Conservation (phyloP, 2,888 invertebrate genomes). For the Zhengitettix transpicula region DNA sequence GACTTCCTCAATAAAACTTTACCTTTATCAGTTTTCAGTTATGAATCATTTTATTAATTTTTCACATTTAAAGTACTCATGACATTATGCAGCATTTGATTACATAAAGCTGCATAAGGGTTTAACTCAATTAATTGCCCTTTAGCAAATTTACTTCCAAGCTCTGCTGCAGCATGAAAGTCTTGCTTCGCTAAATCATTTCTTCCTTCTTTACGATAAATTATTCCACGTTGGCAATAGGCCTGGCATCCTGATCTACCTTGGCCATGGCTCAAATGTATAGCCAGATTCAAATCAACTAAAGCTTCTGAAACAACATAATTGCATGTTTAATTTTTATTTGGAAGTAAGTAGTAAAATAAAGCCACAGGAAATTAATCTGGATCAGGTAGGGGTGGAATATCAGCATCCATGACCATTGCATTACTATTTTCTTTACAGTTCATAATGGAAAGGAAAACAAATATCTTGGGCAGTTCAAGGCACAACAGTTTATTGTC, state of each 20-base stretch:
- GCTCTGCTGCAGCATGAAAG: constrained; percentile 58
- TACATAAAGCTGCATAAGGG: constrained; percentile 90
- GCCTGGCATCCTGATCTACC: constrained; percentile 57
- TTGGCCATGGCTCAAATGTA: constrained; percentile 43
- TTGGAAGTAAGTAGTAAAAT: too few species aligned
- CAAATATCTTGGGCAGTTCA: too few species aligned
- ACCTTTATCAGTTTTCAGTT: too few species aligned
- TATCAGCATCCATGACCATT: not conserved
- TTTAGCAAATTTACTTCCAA: constrained; percentile 79
- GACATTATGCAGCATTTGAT: constrained; percentile 78
- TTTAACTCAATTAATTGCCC: constrained; percentile 72
- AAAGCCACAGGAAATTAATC: too few species aligned
- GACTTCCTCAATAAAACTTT: too few species aligned
- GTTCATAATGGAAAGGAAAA: not conserved
- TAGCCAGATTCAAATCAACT: constrained; percentile 53
- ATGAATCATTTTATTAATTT: too few species aligned
- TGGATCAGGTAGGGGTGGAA: too few species aligned
- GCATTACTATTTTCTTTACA: not conserved
- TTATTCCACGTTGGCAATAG: constrained; percentile 65
- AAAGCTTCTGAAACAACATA: constrained; percentile 43
- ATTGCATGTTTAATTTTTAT: not conserved
- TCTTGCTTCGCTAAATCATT: constrained; percentile 54
- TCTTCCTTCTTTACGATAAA: constrained; percentile 50
- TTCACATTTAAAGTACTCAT: constrained; percentile 24
- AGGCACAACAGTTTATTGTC: too few species aligned